Evolutionary conservation across 2,797 vertebrate species (phyloP), one percentile per base, ranked within the genome.

Genomic region (Ceryle rudis): DNA sequence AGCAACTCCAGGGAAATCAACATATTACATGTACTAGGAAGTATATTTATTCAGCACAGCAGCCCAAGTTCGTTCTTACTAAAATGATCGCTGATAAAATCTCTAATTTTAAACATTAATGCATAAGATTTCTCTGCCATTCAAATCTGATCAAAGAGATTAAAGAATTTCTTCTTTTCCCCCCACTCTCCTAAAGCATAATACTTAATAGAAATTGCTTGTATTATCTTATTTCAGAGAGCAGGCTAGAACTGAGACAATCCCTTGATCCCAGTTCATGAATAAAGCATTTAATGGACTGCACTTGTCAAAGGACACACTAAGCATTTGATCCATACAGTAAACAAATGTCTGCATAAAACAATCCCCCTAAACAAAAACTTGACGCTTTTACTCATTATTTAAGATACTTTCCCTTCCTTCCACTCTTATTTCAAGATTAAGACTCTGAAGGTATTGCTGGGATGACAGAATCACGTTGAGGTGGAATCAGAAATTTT

Each of bases 271-370:
- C 94, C 96, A 95, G 83, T 82, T 97, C 94, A 97, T 97, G 95
- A 97, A 97, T 96, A 97, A 97, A 96, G 87, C 96, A 96, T 95
- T 97, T 96, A 97, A 96, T 80, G 94, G 96, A 95, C 91, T 90
- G 65, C 61, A 70, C 84, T 95, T 96, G 92, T 96, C 95, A 94
- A 95, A 95, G 85, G 94, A 89, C 92, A 95, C 61, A 81, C 81
- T 89, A 94, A 84, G 87, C 58, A 94, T 93, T 95, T 90, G 83
- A 93, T 95, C 94, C 91, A 94, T 37, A 94, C 67, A 92, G 83
- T 94, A 96, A 96, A 96, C 95, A 96, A 95, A 72, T 75, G 46
- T 10, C 66, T 94, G 61, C 60, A 89, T 96, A 93, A 94, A 95
- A 52, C 64, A 91, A 65, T 18, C 5, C 11, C 26, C 28, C 49